Conservation (phyloP, 2,888 invertebrate species). For the Chironomus riparius region DNA sequence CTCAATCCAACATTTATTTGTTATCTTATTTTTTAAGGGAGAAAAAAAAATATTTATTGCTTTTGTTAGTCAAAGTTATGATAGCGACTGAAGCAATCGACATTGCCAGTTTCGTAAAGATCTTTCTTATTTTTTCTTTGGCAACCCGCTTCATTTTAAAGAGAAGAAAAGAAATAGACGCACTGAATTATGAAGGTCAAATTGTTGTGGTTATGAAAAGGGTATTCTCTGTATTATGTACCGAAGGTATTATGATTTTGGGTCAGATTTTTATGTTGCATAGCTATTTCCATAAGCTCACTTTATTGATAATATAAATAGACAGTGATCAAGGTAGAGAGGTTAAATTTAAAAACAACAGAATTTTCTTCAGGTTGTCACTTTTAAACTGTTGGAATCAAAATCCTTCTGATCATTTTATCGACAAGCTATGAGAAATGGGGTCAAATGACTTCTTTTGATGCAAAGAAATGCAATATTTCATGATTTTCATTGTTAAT, state of each 20-base stretch:
- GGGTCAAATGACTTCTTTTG: background rate
- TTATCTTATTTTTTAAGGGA: background rate
- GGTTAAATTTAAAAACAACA: no score
- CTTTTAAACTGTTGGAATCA: no score
- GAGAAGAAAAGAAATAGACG: background rate
- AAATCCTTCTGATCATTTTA: background rate
- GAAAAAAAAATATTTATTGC: background rate
- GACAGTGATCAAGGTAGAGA: no score
- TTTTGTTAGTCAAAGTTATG: background rate
- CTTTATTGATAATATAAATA: no score
- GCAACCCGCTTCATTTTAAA: background rate
- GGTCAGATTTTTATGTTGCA: no score
- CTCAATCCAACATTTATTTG: background rate
- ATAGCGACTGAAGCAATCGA: background rate
- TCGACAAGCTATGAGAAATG: background rate
- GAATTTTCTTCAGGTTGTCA: no score
- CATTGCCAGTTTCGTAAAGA: background rate
- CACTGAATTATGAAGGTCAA: background rate
- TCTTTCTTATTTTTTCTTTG: background rate
- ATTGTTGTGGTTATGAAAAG: no score
- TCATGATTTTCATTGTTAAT: background rate
- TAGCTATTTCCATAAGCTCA: no score
- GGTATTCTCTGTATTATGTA: no score
- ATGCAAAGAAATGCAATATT: background rate
- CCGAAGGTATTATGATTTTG: no score